A percentile compares a stretch with the other conserved stretches of the same genome.
Evolutionary conservation across 2,113 vertebrate genomes (phyloP).

Genomic region (Phyllostomus hastatus): DNA sequence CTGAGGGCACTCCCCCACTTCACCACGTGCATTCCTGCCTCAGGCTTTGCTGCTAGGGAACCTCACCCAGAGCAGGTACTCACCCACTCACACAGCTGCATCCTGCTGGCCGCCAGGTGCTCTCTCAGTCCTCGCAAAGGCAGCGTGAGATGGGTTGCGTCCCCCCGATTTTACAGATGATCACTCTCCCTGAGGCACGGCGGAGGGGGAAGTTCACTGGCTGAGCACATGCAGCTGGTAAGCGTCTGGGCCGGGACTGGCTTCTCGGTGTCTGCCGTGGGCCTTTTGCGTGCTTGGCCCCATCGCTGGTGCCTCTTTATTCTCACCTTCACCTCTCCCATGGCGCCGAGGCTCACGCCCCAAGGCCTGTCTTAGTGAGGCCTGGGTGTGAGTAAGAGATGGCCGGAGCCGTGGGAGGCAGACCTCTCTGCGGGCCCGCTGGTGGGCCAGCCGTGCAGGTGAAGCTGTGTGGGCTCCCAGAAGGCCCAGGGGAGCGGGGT

Average conservation of each 20-base stretch:
- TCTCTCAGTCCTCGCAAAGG: too few species aligned
- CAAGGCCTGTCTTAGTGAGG: background rate
- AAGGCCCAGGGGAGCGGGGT: background rate
- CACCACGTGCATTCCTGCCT: background rate
- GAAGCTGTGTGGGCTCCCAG: background rate
- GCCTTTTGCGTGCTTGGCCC: background rate
- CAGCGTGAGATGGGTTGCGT: rapidly evolving
- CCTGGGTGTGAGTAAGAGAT: too few species aligned
- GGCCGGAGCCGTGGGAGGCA: background rate
- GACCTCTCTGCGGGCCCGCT: background rate
- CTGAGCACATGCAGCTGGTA: background rate
- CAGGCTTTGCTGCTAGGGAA: background rate
- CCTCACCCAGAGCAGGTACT: background rate
- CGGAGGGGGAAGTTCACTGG: background rate
- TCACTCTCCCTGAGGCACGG: background rate
- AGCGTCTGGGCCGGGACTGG: background rate
- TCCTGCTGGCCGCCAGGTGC: background rate
- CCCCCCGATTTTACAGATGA: background rate
- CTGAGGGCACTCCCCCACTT: background rate
- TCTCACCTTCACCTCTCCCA: background rate
- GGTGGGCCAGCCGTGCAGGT: too few species aligned
- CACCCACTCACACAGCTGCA: background rate
- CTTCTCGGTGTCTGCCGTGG: too few species aligned
- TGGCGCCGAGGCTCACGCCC: too few species aligned
- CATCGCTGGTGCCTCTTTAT: too few species aligned